Base-by-base conservation (phyloP, 2,888 invertebrate genomes). In the Lasioglossum villosulum region DNA sequence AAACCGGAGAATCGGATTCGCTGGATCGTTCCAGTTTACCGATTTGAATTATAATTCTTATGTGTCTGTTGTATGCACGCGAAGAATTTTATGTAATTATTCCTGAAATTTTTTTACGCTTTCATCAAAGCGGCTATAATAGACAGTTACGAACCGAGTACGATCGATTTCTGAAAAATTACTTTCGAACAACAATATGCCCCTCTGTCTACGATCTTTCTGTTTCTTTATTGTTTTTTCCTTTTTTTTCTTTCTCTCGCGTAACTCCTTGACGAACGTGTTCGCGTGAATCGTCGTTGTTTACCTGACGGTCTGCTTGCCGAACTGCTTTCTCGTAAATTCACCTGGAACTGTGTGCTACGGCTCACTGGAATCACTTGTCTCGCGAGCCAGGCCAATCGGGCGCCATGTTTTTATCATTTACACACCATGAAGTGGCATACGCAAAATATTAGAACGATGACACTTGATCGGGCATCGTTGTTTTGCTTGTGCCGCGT, bases 391-490 rank as follows among this genome's bases (percentile, higher is more conserved):
- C 82, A 80, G 78, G 72, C 80, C 84, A 88, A 91, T 90, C 85
- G 77, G 85, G 72, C 90, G 90, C 90, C 90, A 90, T 90, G 89
- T 90, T 91, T 89, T 82, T 88, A 86, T 88, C 90, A 76, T 86
- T 89, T 82, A 77, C 82, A 83, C 75, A 88, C 78, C 75, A 66
- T 75, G 82, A 75, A 48, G 72, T 76, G 82, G 45, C 80, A 76
- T 78, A 82, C 70, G 80, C 59, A 76, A 88, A 77, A 78, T 76
- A 84, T 80, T 80, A 45, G 34, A 72, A 75, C n/a, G 3, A 72
- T 78, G 63, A 84, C 71, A 77, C 27, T 48, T 48, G 27, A 5
- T 37, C 19, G 68, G 14, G 27, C 30, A 68, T 48, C 23, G n/a
- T 68, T 66, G 23, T 74, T 80, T 77, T 45, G 30, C 70, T 77